Conservation (phyloP, 2,888 invertebrate species). For the Euzetes globulus region DNA sequence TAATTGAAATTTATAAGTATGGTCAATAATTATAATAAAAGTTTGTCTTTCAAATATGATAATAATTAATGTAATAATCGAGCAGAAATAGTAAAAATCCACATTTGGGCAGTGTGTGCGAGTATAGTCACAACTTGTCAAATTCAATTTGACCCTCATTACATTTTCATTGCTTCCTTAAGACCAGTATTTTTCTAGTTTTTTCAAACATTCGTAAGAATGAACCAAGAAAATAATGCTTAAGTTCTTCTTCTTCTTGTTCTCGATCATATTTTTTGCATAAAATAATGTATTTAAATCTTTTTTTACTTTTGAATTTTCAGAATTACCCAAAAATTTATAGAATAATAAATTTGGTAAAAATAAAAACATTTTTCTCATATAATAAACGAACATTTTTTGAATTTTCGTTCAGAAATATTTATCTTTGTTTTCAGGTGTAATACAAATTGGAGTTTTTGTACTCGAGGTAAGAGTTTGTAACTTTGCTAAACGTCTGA, state of each 20-base stretch:
- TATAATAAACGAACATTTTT: not conserved
- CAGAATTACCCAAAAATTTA: not conserved
- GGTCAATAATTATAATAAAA: not conserved
- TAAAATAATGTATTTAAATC: constrained; percentile 14
- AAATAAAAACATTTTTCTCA: not conserved
- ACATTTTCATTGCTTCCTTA: not conserved
- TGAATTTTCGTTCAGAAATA: not conserved
- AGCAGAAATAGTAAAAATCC: constrained; percentile 3
- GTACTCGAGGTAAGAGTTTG: not conserved
- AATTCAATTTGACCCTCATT: not conserved
- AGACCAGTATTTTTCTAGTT: not conserved
- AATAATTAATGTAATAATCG: not conserved
- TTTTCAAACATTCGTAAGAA: too few relatives aligned
- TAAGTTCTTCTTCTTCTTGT: not conserved
- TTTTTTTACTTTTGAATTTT: not conserved
- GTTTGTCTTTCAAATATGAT: not conserved
- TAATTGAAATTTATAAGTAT: too few relatives aligned
- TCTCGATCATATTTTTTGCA: not conserved
- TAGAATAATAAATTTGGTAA: not conserved
- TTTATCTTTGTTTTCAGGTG: not conserved
- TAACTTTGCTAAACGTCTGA: not conserved
- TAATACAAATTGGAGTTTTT: not conserved
- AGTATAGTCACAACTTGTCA: constrained; percentile 15
- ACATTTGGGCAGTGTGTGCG: constrained; percentile 26
- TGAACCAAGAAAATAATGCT: not conserved